phyloP scores from a whole-genome alignment of 2,113 vertebrate genomes.

The Sphyrna mokarran region DNA sequence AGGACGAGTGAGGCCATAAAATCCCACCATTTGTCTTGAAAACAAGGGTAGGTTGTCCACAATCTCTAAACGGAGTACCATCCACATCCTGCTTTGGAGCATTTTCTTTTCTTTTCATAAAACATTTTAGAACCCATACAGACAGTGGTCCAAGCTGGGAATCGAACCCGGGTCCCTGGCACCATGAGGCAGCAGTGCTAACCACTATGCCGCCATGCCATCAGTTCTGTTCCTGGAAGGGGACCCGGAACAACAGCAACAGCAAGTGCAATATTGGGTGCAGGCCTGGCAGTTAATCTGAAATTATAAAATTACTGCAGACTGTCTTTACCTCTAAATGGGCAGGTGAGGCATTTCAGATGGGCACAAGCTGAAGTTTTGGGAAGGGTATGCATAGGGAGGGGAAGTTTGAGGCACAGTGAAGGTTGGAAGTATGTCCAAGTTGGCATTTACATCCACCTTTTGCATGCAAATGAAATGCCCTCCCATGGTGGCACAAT shows the following conservation, averaged over 20 bases:
- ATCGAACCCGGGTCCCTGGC: no score
- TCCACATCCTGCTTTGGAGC: background rate
- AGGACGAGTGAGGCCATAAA: no score
- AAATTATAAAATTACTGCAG: background rate
- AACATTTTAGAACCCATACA: background rate
- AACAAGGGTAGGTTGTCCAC: background rate
- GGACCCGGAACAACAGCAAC: background rate
- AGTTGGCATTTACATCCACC: background rate
- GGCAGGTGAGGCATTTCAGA: background rate
- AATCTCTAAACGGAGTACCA: background rate
- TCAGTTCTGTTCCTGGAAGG: background rate
- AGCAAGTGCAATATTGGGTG: background rate
- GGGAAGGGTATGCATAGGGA: background rate
- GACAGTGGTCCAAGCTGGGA: no score
- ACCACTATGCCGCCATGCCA: no score
- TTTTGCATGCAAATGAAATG: background rate
- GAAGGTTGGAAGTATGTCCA: background rate
- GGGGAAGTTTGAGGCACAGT: background rate
- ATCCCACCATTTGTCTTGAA: background rate
- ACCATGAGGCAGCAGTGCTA: no score
- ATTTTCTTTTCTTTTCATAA: background rate
- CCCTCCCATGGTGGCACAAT: background rate
- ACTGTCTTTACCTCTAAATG: background rate
- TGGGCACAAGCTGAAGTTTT: background rate
- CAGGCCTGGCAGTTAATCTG: background rate